Base-by-base conservation (phyloP, 2,797 vertebrate genomes). In the Leucoraja ocellata region DNA sequence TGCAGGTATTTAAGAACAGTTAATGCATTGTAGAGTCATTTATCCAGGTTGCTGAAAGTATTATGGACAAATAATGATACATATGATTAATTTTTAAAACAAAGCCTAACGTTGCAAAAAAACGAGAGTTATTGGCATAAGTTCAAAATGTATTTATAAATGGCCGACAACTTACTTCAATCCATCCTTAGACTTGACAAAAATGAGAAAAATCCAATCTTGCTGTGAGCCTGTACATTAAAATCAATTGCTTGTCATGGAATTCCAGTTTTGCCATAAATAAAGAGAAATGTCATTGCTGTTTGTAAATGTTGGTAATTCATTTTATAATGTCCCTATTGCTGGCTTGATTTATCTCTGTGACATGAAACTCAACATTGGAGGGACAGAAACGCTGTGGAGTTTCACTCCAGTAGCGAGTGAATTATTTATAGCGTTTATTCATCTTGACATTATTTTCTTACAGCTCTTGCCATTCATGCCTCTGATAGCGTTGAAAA, bases 281-380 rank as follows among this genome's bases (percentile, higher is more conserved):
- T 58, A 25, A 21, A 23, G 10, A 54, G 21, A 25, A 83, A 58
- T 58, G 39, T 83, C 4, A 23, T 25, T 2, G 8, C 23, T 58
- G 9, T 46, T 11, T 28, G 54, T 58, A 4, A 78, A 3, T 1
- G 9, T 25, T 28, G 25, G 2, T 84, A 84, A 25, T 84, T 84
- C 39, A 61, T 11, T 2, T 84, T 11, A 8, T 25, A 61, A 84
- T 4, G 54, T 39, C 81, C 23, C 46, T 10, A 23, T 83, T 58
- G n/a, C 4, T 84, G 23, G 5, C 0, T 25, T 61, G 54, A 11
- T 84, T 61, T n/a, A n/a, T 84, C 3, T 0, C n/a, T 3, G 4
- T 80, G n/a, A 84, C 54, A 61, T 84, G 46, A 84, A 84, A 84
- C 46, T 61, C 21, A 84, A 84, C 25, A 11, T 84, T 61, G 81